These are phyloP conservation scores for Axea sp. DNA, from an alignment of 2,888 invertebrate species.

Conservation along the genomic window DNA sequence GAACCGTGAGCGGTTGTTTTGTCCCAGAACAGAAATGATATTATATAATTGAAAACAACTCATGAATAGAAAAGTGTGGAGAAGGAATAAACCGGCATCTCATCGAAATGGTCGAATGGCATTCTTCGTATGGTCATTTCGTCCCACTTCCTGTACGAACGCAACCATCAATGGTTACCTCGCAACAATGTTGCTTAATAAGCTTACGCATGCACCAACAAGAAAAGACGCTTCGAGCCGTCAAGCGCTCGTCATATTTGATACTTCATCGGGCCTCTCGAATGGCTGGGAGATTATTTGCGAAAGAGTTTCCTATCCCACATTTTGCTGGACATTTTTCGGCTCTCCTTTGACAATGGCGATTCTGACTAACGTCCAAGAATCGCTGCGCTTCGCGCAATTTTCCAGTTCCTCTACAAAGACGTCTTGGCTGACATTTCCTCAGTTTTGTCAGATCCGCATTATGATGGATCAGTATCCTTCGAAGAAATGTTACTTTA, in stretches of 20 bases:
- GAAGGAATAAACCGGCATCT: constrained; percentile 42
- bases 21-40: too few species aligned
- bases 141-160: constrained; percentile 62
- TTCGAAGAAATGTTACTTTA: constrained; percentile 46
- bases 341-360: constrained; percentile 63
- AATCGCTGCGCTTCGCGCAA: constrained; percentile 54
- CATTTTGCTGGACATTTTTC: constrained; percentile 68
- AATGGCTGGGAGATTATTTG: constrained; percentile 70
- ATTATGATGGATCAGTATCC: constrained; percentile 62
- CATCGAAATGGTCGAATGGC: constrained; percentile 36
- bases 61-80: constrained; percentile 37
- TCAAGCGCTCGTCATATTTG: constrained; percentile 77
- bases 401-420: constrained; percentile 52
- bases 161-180: constrained; percentile 68
- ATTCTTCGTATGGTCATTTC: constrained; percentile 54
- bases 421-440: constrained; percentile 57
- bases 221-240: constrained; percentile 73
- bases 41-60: constrained; percentile 57
- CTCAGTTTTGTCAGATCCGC: constrained; percentile 45
- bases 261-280: constrained; percentile 68
- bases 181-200: constrained; percentile 78
- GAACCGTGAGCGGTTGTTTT: too few species aligned
- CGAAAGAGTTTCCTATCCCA: constrained; percentile 74
- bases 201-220: constrained; percentile 77
- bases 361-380: constrained; percentile 58